Percentiles rank a stretch among this genome's conserved stretches.
These are phyloP conservation scores for Patella vulgata DNA, from an alignment of 1,140 invertebrate species.

Conservation along the genomic window DNA sequence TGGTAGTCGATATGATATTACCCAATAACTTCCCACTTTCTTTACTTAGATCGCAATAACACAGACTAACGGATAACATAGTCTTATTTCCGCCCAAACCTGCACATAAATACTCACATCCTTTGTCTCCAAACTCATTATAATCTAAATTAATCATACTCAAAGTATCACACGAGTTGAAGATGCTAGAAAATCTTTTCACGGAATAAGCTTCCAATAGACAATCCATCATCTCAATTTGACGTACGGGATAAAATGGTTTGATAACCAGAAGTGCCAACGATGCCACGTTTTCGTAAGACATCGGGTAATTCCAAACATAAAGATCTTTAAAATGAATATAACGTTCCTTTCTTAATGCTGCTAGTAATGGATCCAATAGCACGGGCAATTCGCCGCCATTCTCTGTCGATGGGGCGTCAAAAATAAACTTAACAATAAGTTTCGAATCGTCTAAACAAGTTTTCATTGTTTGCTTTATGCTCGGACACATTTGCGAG, in stretches of 20 bases:
- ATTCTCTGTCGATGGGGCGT: slow-evolving; percentile 43
- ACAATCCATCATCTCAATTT: slow-evolving; percentile 59
- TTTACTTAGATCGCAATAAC: slow-evolving; percentile 51
- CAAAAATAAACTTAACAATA: slow-evolving; percentile 57
- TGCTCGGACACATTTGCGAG: slow-evolving; percentile 45
- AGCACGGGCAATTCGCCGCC: slow-evolving; percentile 53
- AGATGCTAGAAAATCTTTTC: slow-evolving; percentile 45
- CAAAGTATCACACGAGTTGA: slow-evolving; percentile 44
- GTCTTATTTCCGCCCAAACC: slow-evolving; percentile 57
- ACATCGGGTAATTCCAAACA: slow-evolving; percentile 61
- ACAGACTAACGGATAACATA: slow-evolving; percentile 58
- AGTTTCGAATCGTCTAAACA: slow-evolving; percentile 51
- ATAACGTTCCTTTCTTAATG: slow-evolving; percentile 58
- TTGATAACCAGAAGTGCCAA: slow-evolving; percentile 61
- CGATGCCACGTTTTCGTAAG: slow-evolving; percentile 53
- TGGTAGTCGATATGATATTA: slow-evolving; percentile 57
- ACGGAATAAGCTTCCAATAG: slow-evolving; percentile 51
- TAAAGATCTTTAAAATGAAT: slow-evolving; percentile 54
- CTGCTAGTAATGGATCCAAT: slow-evolving; percentile 54
- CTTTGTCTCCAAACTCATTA: slow-evolving; percentile 66
- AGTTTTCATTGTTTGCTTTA: slow-evolving; percentile 43
- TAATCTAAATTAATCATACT: slow-evolving; percentile 60
- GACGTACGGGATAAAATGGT: slow-evolving; percentile 48
- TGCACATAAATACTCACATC: slow-evolving; percentile 54
- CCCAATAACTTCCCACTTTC: slow-evolving; percentile 53